Evolutionary conservation across 2,113 vertebrate species (phyloP).

Genomic region (Narcine bancroftii): DNA sequence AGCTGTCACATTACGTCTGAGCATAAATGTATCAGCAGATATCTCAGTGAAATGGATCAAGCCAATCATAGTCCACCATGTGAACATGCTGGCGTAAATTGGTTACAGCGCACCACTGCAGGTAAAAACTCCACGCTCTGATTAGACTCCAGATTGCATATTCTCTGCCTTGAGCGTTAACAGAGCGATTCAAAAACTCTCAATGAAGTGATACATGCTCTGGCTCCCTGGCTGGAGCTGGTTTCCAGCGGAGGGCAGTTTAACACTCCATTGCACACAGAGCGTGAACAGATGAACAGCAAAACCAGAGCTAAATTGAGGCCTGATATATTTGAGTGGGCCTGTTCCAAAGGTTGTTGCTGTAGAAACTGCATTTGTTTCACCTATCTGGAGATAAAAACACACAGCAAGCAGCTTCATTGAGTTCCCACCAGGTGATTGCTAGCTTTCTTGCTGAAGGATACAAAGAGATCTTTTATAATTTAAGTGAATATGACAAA

Average conservation of each 20-base stretch:
- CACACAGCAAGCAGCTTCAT: conserved; percentile 47
- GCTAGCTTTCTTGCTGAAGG: conserved; percentile 43
- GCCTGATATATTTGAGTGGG: conserved; percentile 54
- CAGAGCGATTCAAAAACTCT: conserved; percentile 42
- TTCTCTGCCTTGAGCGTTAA: conserved; percentile 50
- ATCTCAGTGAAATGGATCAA: neutral
- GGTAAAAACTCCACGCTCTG: neutral
- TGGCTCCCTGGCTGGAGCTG: conserved; percentile 57
- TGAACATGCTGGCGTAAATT: conserved; percentile 29
- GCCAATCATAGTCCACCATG: neutral
- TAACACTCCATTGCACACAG: conserved; percentile 63
- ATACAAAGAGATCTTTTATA: conserved; percentile 44
- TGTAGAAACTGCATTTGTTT: conserved; percentile 52
- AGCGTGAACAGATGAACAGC: conserved; percentile 62
- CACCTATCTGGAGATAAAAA: conserved; percentile 57
- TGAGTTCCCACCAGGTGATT: conserved; percentile 54
- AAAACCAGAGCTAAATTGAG: conserved; percentile 69
- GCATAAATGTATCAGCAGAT: conserved; percentile 15
- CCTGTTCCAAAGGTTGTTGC: conserved; percentile 54
- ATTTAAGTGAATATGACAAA: conserved; percentile 53
- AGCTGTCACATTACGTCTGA: conserved; percentile 6
- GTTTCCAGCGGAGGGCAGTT: conserved; percentile 75
- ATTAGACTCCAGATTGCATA: conserved; percentile 19
- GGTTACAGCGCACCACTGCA: neutral
- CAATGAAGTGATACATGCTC: conserved; percentile 46